Evolutionary conservation across 2,113 vertebrate species (phyloP).

Genomic region (Pollimyrus isidori): DNA sequence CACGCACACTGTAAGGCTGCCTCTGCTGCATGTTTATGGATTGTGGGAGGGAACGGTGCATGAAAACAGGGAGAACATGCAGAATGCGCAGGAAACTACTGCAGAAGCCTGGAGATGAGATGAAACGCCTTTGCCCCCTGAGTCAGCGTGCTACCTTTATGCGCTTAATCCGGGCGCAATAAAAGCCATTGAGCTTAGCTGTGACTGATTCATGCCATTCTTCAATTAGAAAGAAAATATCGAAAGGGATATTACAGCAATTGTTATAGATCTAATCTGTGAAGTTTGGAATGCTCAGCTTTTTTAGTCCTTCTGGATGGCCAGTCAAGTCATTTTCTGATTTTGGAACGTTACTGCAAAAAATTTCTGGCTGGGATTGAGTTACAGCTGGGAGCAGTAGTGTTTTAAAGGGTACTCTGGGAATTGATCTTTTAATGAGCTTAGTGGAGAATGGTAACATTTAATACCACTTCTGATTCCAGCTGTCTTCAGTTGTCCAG

Average conservation of each 20-base stretch:
- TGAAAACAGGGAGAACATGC: neutral
- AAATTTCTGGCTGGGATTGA: neutral
- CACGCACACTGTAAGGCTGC: neutral
- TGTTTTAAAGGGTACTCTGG: neutral
- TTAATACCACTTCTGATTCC: neutral
- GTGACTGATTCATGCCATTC: neutral
- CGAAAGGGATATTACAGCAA: neutral
- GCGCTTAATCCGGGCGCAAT: neutral
- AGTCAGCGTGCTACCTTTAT: neutral
- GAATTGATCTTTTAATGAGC: neutral
- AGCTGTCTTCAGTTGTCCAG: neutral
- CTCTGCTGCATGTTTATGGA: neutral
- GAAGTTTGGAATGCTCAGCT: neutral
- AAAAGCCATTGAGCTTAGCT: neutral
- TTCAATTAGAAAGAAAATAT: neutral
- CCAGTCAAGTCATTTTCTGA: neutral
- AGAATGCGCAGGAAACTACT: neutral
- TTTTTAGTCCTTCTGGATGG: neutral
- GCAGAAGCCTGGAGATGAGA: neutral
- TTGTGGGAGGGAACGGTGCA: neutral
- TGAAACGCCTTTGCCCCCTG: neutral
- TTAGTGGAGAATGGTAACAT: neutral
- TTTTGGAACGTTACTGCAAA: neutral
- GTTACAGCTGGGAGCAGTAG: neutral
- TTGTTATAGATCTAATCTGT: neutral